Evolutionary conservation across 2,797 vertebrate genomes (phyloP), one percentile per base, ranked within the genome.

Genomic region (Diplodus puntazzo): DNA sequence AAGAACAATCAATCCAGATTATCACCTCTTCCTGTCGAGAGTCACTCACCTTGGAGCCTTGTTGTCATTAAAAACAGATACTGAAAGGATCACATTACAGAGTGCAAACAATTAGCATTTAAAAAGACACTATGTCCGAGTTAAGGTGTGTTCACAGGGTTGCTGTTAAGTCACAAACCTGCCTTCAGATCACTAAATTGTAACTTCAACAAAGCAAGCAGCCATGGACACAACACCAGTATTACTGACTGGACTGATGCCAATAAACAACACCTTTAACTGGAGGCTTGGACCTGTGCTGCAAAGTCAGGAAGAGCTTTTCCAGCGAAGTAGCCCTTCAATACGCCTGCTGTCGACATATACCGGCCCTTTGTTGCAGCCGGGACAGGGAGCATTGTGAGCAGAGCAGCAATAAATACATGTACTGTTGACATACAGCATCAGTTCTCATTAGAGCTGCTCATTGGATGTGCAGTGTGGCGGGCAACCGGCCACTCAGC

Each of bases 11-110:
- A 72, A 50, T 65, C 54, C 42, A 69, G 52, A 84, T 89, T 55
- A 91, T 90, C 88, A 83, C 87, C 18, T 84, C 89, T 84, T 93
- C 93, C 92, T 89, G 86, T 66, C 77, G 39, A 68, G 52, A 69
- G 39, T 46, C 18, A 10, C 82, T 79, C 71, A 79, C 73, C 75
- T 83, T 60, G 45, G 70, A 81, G 67, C 39, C 50, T 1, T 43
- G 78, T 81, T 83, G 84, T 89, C 88, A 81, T 84, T 84, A 46
- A 58, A 85, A 86, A 30, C 81, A 90, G 66, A 71, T 34, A 69
- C 59, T 13, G 23, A 42, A 2, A 34, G 75, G 55, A 25, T 79
- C 69, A n/a, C 50, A 25, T 85, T 75, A 72, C 76, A 53, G 52
- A n/a, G 71, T 23, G 72, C 84, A 57, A 70, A 25, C 50, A 4